These are phyloP conservation scores for Periplaneta americana DNA, from an alignment of 1,140 invertebrate genomes.

Conservation along the genomic window DNA sequence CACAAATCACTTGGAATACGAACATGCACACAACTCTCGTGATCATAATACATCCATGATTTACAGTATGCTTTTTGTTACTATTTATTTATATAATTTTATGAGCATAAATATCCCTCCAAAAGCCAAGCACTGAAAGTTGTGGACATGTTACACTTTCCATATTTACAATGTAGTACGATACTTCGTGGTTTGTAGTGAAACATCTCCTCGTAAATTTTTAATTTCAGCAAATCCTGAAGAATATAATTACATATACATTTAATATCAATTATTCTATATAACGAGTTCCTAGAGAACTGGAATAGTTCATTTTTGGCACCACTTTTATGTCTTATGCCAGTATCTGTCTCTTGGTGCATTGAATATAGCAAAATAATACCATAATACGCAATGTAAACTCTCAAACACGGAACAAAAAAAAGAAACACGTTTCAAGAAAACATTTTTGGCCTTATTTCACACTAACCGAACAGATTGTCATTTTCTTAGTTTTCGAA, in stretches of 20 bases:
- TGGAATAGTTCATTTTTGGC: background rate
- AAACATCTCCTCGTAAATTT: too few species aligned
- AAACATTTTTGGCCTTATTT: background rate
- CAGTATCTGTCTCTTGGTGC: background rate
- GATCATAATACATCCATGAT: background rate
- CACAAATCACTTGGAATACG: background rate
- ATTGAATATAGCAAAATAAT: background rate
- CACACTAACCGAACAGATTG: background rate
- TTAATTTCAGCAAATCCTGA: too few species aligned
- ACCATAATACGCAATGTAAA: background rate
- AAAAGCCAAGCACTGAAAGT: background rate
- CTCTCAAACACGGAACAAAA: background rate
- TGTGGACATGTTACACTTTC: background rate
- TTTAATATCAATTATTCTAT: background rate
- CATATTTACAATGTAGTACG: background rate
- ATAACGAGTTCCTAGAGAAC: background rate
- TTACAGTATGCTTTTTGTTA: background rate
- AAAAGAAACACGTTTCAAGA: background rate
- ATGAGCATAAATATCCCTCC: background rate
- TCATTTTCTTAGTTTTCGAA: background rate
- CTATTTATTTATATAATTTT: background rate
- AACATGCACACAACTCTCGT: background rate
- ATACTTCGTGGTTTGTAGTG: background rate
- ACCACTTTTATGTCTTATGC: background rate
- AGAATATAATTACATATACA: too few species aligned